These are phyloP conservation scores for Scaptodrosophila latifasciaeformis DNA, from an alignment of 2,888 invertebrate genomes.

Conservation along the genomic window DNA sequence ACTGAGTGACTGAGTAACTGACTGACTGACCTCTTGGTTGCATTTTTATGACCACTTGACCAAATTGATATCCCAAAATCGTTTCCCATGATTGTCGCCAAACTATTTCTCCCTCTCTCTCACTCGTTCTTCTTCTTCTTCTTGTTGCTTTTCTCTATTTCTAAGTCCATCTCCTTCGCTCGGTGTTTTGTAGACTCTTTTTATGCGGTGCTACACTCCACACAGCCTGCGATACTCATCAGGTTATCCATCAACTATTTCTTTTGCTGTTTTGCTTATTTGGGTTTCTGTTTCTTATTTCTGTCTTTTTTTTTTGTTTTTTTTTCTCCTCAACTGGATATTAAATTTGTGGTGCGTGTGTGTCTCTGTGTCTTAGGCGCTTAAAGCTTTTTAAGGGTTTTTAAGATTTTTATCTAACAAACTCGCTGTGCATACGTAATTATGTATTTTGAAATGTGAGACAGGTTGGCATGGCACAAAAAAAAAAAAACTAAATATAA, in stretches of 20 bases:
- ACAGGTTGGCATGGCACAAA: constrained; percentile 62
- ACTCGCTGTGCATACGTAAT: constrained; percentile 68
- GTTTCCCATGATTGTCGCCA: constrained; percentile 70
- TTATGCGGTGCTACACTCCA: constrained; percentile 49
- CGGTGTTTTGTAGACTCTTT: too few species aligned
- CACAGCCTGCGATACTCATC: constrained; percentile 53
- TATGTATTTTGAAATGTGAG: constrained; percentile 68
- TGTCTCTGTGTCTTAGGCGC: constrained; percentile 49
- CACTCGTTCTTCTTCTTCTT: constrained; percentile 37
- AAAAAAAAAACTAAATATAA: too few species aligned
- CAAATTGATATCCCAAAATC: constrained; percentile 35
- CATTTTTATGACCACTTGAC: constrained; percentile 45
- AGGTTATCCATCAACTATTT: constrained; percentile 58
- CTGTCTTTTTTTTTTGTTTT: constrained; percentile 9
- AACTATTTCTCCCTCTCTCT: too few species aligned
- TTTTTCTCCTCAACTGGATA: constrained; percentile 3
- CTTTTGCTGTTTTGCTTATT: constrained; percentile 16
- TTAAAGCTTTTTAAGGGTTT: constrained; percentile 68
- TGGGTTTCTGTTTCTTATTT: constrained; percentile 4
- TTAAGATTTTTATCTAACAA: constrained; percentile 67
- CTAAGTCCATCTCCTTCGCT: too few species aligned
- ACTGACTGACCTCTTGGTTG: too few species aligned
- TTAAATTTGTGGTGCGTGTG: constrained; percentile 7
- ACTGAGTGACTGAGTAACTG: too few species aligned
- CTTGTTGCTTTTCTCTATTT: constrained; percentile 20